Percentiles rank a stretch among this genome's conserved stretches.
phyloP scores from a whole-genome alignment of 2,797 vertebrate genomes.

The Gymnothorax reevesii region DNA sequence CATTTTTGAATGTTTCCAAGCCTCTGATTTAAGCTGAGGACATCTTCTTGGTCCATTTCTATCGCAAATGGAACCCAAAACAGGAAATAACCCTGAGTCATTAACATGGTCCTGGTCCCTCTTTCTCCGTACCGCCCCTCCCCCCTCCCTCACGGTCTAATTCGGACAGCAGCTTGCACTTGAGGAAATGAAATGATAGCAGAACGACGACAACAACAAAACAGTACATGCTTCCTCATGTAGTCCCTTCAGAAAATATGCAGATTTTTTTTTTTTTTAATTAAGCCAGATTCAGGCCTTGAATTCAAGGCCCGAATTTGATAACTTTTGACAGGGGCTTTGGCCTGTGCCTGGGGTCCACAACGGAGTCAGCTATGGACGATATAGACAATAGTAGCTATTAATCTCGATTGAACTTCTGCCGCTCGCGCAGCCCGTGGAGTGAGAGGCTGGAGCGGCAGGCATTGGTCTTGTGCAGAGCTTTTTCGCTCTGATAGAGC shows the following conservation, averaged over 20 bases:
- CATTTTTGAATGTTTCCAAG: conserved; percentile 13
- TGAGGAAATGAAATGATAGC: conserved; percentile 64
- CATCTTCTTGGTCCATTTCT: conserved; percentile 19
- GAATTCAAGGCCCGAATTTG: conserved; percentile 35
- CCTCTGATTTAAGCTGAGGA: not conserved
- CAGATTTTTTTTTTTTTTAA: conserved; percentile 47
- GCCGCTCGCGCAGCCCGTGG: conserved; percentile 57
- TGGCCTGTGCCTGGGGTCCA: conserved; percentile 74
- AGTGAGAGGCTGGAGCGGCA: conserved; percentile 49
- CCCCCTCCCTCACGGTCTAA: conserved; percentile 49
- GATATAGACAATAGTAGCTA: conserved; percentile 49
- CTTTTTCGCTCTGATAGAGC: conserved; percentile 43
- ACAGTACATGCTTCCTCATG: conserved; percentile 61
- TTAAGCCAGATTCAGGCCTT: conserved; percentile 44
- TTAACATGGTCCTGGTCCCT: conserved; percentile 51
- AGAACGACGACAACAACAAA: conserved; percentile 42
- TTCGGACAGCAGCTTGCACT: conserved; percentile 77
- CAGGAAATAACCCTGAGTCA: conserved; percentile 51
- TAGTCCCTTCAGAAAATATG: conserved; percentile 61
- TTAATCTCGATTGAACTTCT: conserved; percentile 54
- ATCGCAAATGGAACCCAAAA: conserved; percentile 45
- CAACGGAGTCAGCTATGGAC: conserved; percentile 58
- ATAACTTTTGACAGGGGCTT: conserved; percentile 73
- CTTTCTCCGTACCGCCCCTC: conserved; percentile 43
- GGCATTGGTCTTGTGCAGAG: conserved; percentile 66